Evolutionary conservation across 2,888 invertebrate species (phyloP).

Genomic region (Heteromyza rotundicornis): DNA sequence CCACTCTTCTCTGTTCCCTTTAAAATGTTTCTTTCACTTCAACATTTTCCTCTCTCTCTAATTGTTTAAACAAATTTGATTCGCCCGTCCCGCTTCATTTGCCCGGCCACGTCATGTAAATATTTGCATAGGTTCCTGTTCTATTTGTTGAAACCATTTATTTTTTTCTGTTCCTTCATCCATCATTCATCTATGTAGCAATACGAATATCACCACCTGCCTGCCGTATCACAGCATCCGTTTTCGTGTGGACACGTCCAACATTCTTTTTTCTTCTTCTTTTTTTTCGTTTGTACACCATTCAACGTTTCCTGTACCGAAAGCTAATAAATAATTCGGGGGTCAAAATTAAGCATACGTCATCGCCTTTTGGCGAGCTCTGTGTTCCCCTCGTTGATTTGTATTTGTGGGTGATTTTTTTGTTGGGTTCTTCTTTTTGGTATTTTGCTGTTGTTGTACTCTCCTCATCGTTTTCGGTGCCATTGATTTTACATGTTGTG

Average conservation of each 20-base stretch:
- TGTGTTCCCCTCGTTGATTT: not conserved
- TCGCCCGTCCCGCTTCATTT: not conserved
- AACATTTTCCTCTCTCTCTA: too few relatives aligned
- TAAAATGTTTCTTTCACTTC: too few relatives aligned
- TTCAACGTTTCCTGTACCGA: not conserved
- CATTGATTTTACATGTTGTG: conserved; percentile 58
- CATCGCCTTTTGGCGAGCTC: conserved; percentile 48
- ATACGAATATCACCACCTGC: too few relatives aligned
- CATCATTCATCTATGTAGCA: too few relatives aligned
- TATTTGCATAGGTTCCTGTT: conserved; percentile 46
- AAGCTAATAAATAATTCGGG: conserved; percentile 47
- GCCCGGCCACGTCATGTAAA: conserved; percentile 52
- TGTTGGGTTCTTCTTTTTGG: conserved; percentile 10
- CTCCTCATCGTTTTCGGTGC: conserved; percentile 14
- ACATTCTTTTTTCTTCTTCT: too few relatives aligned
- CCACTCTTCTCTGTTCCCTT: too few relatives aligned
- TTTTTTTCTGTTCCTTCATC: conserved; percentile 1
- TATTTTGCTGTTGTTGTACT: not conserved
- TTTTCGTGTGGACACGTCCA: conserved; percentile 3
- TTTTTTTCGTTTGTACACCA: not conserved
- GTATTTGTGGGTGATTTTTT: conserved; percentile 13
- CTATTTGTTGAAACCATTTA: not conserved
- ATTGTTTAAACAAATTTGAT: too few relatives aligned
- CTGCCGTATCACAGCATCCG: conserved; percentile 26
- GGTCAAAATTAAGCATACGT: conserved; percentile 55